Conservation (phyloP, 2,888 invertebrate species). For the Trilocha varians region DNA sequence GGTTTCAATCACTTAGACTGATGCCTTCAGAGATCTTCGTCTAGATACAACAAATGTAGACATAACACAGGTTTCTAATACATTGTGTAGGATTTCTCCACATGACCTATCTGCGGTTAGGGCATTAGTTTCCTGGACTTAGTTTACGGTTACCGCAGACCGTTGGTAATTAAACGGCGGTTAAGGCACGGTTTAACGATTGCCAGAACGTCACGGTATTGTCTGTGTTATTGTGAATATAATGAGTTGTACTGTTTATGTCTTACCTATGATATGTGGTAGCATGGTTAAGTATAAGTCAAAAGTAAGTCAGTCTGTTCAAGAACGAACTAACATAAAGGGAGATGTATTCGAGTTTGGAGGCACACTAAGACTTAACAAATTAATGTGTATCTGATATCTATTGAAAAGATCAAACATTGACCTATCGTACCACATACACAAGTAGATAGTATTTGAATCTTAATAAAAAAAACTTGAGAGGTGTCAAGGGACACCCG, state of each 20-base stretch:
- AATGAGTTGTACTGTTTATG: not conserved
- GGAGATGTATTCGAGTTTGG: not conserved
- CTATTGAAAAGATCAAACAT: no score
- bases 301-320: not conserved
- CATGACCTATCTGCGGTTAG: slow-evolving; percentile 59
- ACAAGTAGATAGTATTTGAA: no score
- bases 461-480: no score
- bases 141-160: slow-evolving; percentile 41
- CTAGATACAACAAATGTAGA: no score
- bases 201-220: slow-evolving; percentile 44
- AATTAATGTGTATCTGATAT: no score
- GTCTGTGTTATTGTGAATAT: slow-evolving; percentile 20
- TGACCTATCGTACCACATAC: no score
- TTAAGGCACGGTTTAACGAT: slow-evolving; percentile 49
- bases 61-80: slow-evolving; percentile 10
- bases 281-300: no score
- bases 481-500: no score
- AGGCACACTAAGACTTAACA: no score
- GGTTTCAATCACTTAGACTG: no score
- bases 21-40: no score
- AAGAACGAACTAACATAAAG: not conserved
- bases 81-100: slow-evolving; percentile 18
- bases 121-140: slow-evolving; percentile 56
- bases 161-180: slow-evolving; percentile 58
- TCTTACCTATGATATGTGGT: not conserved